phyloP scores from a whole-genome alignment of 2,797 vertebrate species.

The Cetoscarus ocellatus region DNA sequence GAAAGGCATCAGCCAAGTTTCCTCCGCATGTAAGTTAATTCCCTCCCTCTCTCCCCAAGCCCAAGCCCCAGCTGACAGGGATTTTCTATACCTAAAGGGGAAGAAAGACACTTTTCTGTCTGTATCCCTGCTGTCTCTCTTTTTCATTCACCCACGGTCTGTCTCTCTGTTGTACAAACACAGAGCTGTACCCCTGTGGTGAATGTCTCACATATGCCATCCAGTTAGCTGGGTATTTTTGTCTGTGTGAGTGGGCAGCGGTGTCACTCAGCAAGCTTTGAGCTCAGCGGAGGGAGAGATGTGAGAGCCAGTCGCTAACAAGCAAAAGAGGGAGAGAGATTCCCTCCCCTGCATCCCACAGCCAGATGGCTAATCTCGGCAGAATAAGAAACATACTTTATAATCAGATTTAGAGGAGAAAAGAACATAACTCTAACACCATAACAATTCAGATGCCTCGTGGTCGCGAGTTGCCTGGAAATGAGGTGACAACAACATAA shows the following conservation, averaged over 20 bases:
- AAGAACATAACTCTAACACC: slow-evolving; percentile 18
- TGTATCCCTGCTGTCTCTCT: slow-evolving; percentile 52
- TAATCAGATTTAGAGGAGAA: slow-evolving; percentile 66
- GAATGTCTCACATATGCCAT: slow-evolving; percentile 79
- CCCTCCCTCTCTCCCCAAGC: slow-evolving; percentile 4
- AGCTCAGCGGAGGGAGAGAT: slow-evolving; percentile 77
- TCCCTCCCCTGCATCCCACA: slow-evolving; percentile 72
- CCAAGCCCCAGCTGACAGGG: slow-evolving; percentile 46
- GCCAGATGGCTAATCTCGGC: slow-evolving; percentile 81
- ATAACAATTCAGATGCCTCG: slow-evolving; percentile 61
- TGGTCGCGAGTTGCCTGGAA: slow-evolving; percentile 56
- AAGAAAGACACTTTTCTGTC: slow-evolving; percentile 49
- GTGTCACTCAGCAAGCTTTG: slow-evolving; percentile 81
- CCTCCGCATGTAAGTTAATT: slow-evolving; percentile 54
- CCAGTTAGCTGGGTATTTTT: slow-evolving; percentile 79
- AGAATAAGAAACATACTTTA: slow-evolving; percentile 74
- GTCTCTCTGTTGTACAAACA: slow-evolving; percentile 66
- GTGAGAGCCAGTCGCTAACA: slow-evolving; percentile 81
- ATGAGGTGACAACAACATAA: slow-evolving; percentile 66
- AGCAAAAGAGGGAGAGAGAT: slow-evolving; percentile 67
- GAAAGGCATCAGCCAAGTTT: slow-evolving; percentile 67
- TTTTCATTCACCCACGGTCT: slow-evolving; percentile 61
- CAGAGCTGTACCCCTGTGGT: slow-evolving; percentile 64
- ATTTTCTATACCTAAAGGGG: slow-evolving; percentile 50
- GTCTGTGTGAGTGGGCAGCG: slow-evolving; percentile 81